phyloP scores from a whole-genome alignment of 2,888 invertebrate genomes.

The Acleris emargana region DNA sequence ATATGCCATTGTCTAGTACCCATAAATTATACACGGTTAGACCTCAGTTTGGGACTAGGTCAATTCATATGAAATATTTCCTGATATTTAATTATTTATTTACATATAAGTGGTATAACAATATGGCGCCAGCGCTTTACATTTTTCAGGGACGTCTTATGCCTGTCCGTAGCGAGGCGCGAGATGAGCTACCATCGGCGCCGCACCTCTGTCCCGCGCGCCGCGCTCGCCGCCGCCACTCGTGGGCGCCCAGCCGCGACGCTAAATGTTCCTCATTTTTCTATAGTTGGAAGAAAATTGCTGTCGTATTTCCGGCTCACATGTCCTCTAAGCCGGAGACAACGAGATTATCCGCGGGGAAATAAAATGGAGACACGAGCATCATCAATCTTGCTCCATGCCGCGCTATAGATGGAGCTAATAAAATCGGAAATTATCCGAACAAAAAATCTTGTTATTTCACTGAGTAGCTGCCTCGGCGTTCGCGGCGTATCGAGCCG shows the following conservation, averaged over 20 bases:
- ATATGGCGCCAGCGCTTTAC: constrained; percentile 16
- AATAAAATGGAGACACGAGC: constrained; percentile 77
- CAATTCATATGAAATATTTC: too few species aligned
- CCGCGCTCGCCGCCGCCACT: constrained; percentile 49
- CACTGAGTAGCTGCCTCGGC: constrained; percentile 25
- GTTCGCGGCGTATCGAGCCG: constrained; percentile 15
- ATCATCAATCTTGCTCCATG: constrained; percentile 70
- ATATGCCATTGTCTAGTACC: too few species aligned
- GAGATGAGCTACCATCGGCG: constrained; percentile 18
- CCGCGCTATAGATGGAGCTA: constrained; percentile 53
- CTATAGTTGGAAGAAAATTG: constrained; percentile 80
- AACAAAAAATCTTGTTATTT: constrained; percentile 38
- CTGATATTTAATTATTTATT: too few species aligned
- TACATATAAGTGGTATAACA: constrained; percentile 1
- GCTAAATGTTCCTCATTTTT: constrained; percentile 79
- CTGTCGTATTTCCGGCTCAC: constrained; percentile 80
- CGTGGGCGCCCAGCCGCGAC: constrained; percentile 67
- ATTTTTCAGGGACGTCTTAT: constrained; percentile 15
- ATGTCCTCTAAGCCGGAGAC: constrained; percentile 79
- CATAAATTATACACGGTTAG: too few species aligned
- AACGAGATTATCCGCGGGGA: constrained; percentile 80
- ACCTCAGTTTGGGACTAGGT: too few species aligned
- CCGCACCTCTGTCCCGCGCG: constrained; percentile 30
- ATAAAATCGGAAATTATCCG: constrained; percentile 42
- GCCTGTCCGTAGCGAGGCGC: background rate